phyloP scores from a whole-genome alignment of 2,113 vertebrate genomes.

The Pungitius pungitius region DNA sequence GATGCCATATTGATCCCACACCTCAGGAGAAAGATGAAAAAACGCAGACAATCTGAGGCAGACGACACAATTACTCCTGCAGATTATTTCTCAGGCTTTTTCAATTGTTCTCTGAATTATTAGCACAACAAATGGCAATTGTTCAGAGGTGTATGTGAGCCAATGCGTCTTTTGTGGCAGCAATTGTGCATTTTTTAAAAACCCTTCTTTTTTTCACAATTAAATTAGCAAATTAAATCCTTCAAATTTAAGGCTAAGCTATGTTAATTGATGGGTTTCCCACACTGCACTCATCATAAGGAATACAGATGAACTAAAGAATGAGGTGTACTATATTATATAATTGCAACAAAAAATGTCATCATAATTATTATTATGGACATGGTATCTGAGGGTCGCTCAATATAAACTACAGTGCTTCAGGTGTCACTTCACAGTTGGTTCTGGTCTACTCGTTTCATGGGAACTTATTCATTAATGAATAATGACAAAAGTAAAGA shows the following conservation, averaged over 20 bases:
- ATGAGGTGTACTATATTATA: not conserved
- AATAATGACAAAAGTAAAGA: not conserved
- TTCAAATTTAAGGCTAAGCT: not conserved
- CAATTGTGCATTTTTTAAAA: conserved; percentile 31
- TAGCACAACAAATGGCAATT: conserved; percentile 47
- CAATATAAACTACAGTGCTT: not conserved
- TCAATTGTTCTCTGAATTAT: conserved; percentile 46
- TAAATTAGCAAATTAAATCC: conserved; percentile 21
- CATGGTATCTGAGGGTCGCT: not conserved
- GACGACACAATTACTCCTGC: conserved; percentile 61
- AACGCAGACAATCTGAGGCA: conserved; percentile 46
- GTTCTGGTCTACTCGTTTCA: not conserved
- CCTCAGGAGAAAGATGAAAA: conserved; percentile 68
- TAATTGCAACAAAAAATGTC: not conserved
- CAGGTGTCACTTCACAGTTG: not conserved
- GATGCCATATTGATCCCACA: conserved; percentile 73
- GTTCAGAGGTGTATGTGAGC: conserved; percentile 23
- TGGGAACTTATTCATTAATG: not conserved
- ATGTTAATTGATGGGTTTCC: not conserved
- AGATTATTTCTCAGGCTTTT: conserved; percentile 57
- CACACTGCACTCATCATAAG: conserved; percentile 8
- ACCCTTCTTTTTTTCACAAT: conserved; percentile 26
- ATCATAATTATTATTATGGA: not conserved
- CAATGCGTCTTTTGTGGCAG: conserved; percentile 26
- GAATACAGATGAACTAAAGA: not conserved